Evolutionary conservation across 2,113 vertebrate species (phyloP), one percentile per base, ranked within the genome.

Genomic region (Apteryx owenii): DNA sequence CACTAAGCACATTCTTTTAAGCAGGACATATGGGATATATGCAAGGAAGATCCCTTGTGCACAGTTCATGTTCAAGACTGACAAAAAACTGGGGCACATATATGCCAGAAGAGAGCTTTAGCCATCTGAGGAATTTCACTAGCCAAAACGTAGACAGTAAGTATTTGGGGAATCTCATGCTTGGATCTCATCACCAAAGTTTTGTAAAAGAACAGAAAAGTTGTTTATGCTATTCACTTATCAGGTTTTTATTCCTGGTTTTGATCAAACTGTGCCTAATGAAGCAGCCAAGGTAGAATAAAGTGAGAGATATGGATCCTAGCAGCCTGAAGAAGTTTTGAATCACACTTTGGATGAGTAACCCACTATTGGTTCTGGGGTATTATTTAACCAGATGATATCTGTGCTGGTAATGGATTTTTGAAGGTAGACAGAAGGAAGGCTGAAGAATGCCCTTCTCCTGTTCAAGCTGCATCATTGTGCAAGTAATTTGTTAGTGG

Each of bases 21-120:
- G 58, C 8, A 4, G 23, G 13, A n/a, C 58, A 33, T 70, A 10
- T 1, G 3, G 10, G 5, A 62, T 91, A 11, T 61, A 29, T 22
- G 4, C 48, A 56, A 73, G 20, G 42, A 64, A 60, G 21, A 68
- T 38, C 7, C 12, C 29, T 4, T 38, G 25, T 44, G 40, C 61
- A 7, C 6, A 10, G 36, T 22, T 66, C 42, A 40, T 0, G 28
- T n/a, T 44, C 31, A 56, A 0, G 8, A 8, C 28, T 28, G 51
- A 23, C n/a, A 61, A 29, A 46, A 53, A 42, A 31, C 28, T 23
- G 33, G 16, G 12, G 33, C 13, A 17, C 10, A 15, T 87, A 60
- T 82, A 33, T 66, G 5, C 20, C 42, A 76, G 56, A 53, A 46
- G 22, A 40, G 36, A 71, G 12, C 20, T 72, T 31, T 61, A 66